Conservation (phyloP, 2,113 vertebrate species). For the Gopherus evgoodei region DNA sequence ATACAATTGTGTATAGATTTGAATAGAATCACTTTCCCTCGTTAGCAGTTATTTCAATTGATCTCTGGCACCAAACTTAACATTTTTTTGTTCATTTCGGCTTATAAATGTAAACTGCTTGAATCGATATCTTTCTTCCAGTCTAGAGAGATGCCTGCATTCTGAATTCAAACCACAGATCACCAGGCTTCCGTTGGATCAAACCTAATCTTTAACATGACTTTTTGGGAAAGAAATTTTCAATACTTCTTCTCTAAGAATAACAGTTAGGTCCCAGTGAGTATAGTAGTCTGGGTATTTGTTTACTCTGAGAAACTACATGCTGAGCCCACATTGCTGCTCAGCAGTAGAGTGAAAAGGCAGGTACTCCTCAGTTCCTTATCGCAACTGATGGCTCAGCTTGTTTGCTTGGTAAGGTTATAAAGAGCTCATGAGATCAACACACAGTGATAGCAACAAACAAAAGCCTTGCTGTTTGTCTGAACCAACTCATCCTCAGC, state of each 20-base stretch:
- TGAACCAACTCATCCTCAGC: neutral
- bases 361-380: accelerated
- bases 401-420: accelerated
- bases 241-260: neutral
- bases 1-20: neutral
- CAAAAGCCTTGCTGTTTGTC: neutral
- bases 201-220: accelerated
- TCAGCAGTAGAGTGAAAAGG: accelerated
- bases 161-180: neutral
- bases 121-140: neutral
- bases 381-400: neutral
- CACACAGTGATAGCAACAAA: accelerated
- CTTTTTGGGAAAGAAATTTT: neutral
- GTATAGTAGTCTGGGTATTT: neutral
- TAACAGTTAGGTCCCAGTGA: accelerated
- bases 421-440: neutral
- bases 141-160: neutral
- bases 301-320: accelerated
- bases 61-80: neutral
- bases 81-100: neutral
- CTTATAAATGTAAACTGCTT: neutral
- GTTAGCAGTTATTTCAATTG: neutral
- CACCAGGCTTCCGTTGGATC: neutral
- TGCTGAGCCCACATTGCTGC: neutral
- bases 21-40: neutral